Percentiles rank a stretch among this genome's conserved stretches.
Conservation (phyloP, 1,140 invertebrate species). For the Sweltsa coloradensis region DNA sequence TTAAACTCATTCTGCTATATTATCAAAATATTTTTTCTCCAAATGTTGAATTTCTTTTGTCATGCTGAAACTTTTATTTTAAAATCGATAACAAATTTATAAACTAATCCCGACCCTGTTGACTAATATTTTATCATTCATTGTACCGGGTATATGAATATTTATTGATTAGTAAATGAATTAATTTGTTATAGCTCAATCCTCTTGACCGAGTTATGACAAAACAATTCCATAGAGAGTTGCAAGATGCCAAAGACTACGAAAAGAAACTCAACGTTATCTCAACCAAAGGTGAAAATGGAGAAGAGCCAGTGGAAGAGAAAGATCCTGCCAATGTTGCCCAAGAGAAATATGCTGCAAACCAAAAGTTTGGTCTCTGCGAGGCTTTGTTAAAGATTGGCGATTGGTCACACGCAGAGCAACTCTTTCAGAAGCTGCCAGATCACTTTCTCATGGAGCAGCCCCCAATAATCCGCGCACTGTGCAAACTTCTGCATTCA, state of each 20-base stretch:
- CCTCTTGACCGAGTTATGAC: constrained; percentile 75
- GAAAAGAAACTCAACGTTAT: constrained; percentile 76
- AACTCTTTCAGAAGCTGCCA: constrained; percentile 69
- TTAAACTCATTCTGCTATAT: too few relatives aligned
- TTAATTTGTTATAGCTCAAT: constrained; percentile 44
- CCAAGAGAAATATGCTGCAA: constrained; percentile 59
- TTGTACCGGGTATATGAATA: too few relatives aligned
- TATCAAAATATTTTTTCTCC: too few relatives aligned
- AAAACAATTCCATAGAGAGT: constrained; percentile 67
- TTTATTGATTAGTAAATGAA: neutral
- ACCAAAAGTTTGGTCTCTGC: constrained; percentile 90
- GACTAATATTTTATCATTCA: too few relatives aligned
- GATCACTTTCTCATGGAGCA: constrained; percentile 68
- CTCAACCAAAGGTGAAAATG: constrained; percentile 68
- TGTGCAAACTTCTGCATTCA: constrained; percentile 71
- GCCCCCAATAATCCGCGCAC: constrained; percentile 60
- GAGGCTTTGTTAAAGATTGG: constrained; percentile 80
- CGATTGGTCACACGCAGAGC: constrained; percentile 76
- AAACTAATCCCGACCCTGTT: too few relatives aligned
- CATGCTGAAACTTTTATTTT: too few relatives aligned
- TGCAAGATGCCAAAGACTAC: constrained; percentile 77
- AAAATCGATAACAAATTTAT: too few relatives aligned
- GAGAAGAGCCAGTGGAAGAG: constrained; percentile 46
- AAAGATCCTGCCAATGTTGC: constrained; percentile 51
- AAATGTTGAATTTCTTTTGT: too few relatives aligned